phyloP scores from a whole-genome alignment of 1,140 invertebrate species.

The Drosophila erecta region DNA sequence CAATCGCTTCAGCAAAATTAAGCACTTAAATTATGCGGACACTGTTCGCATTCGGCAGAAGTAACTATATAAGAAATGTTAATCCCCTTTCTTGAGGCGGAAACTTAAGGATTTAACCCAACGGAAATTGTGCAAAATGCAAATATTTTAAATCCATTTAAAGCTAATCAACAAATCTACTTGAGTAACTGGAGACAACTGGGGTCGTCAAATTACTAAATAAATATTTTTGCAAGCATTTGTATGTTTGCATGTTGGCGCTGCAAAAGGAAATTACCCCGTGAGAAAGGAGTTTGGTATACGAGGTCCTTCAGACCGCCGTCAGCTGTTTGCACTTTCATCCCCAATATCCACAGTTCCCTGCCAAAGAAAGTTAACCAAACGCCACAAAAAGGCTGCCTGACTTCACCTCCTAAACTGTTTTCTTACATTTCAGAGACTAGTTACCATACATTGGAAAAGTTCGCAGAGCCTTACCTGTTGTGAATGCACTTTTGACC shows the following conservation, averaged over 20 bases:
- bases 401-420: slow-evolving; percentile 24
- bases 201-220: slow-evolving; percentile 32
- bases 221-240: slow-evolving; percentile 40
- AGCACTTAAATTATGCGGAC: slow-evolving; percentile 12
- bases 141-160: slow-evolving; percentile 36
- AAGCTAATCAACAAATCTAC: slow-evolving; percentile 38
- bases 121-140: slow-evolving; percentile 16
- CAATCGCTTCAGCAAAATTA: slow-evolving; percentile 34
- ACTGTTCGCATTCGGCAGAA: neutral
- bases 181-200: slow-evolving; percentile 23
- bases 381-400: slow-evolving; percentile 26
- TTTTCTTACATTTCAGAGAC: slow-evolving; percentile 3
- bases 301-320: neutral
- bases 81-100: neutral
- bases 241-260: slow-evolving; percentile 34
- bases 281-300: slow-evolving; percentile 25
- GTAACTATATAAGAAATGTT: neutral
- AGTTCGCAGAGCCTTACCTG: slow-evolving; percentile 6
- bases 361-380: slow-evolving; percentile 19
- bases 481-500: slow-evolving; percentile 1
- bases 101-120: neutral
- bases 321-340: slow-evolving; percentile 36
- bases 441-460: slow-evolving; percentile 20
- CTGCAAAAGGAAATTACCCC: slow-evolving; percentile 29
- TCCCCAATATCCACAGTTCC: slow-evolving; percentile 17